These are phyloP conservation scores for Euura lappo DNA, from an alignment of 1,140 invertebrate genomes.

Conservation along the genomic window DNA sequence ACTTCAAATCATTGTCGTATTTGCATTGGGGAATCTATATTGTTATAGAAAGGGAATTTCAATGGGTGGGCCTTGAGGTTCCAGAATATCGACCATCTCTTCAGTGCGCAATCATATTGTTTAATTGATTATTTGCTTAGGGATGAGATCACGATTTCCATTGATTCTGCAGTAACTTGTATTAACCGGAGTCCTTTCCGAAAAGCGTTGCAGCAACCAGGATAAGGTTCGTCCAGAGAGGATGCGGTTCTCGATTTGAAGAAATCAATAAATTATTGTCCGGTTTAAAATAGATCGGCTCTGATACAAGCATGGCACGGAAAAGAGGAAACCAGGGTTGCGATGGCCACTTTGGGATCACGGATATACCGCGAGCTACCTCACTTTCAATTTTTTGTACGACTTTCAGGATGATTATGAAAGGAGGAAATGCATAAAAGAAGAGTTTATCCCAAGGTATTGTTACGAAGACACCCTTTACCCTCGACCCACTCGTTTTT, in stretches of 20 bases:
- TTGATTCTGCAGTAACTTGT: conserved; percentile 18
- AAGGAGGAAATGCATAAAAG: conserved; percentile 20
- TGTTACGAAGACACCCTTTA: too few relatives aligned
- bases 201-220: conserved; percentile 31
- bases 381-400: conserved; percentile 18
- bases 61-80: conserved; percentile 12
- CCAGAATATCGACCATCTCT: conserved; percentile 37
- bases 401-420: not conserved
- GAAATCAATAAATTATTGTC: conserved; percentile 19
- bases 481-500: too few relatives aligned
- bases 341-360: not conserved
- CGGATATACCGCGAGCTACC: conserved; percentile 6
- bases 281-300: conserved; percentile 22
- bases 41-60: not conserved
- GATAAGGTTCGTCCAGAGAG: conserved; percentile 28
- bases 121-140: conserved; percentile 28
- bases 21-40: not conserved
- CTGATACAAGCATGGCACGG: conserved; percentile 12
- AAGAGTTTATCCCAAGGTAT: not conserved
- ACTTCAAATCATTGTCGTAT: not conserved
- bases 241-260: conserved; percentile 27
- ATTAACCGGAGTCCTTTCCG: conserved; percentile 24
- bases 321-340: not conserved
- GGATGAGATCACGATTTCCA: conserved; percentile 29
- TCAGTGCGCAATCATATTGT: conserved; percentile 32